Evolutionary conservation across 2,797 vertebrate genomes (phyloP), one percentile per base, ranked within the genome.

Genomic region (Austrolebias charrua): DNA sequence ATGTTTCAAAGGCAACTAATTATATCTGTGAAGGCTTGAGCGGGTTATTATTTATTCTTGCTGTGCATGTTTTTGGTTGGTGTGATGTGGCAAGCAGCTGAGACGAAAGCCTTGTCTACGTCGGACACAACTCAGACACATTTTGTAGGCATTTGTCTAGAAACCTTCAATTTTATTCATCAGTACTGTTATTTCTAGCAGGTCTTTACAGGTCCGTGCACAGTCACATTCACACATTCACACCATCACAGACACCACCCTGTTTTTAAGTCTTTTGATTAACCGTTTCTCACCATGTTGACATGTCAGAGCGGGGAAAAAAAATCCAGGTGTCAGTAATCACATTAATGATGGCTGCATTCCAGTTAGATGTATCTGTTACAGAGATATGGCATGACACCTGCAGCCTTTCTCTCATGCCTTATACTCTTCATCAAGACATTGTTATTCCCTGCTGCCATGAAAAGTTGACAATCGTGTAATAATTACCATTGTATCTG

Each of bases 11-110:
- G 28, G 18, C 0, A 13, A 42, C 54, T 20, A 57, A 66, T 47
- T 46, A 31, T 9, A 54, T 2, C 16, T 48, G 61, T 58, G 33
- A 75, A 67, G 54, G 52, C 58, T 40, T 60, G 50, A 60, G 24
- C 12, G 43, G 52, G 54, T 68, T 59, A 15, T 67, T 60, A 69
- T 73, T 72, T 73, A 20, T 40, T 55, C 20, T 67, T 24, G 57
- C 44, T 63, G 48, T 44, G 48, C 50, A 13, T 60, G 8, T 54
- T 55, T 78, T 53, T 61, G 47, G 51, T 55, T 13, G 6, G 11
- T 70, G 43, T 66, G 51, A 65, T 76, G 76, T 69, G 63, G 60
- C 61, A 70, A 42, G 35, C 71, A 65, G 72, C 68, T 68, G 55
- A 48, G 69, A 78, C 73, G 51, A 20, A 63, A 74, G 64, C 62